Base-by-base conservation (phyloP, 2,113 vertebrate species). In the Heterotilapia buettikoferi region DNA sequence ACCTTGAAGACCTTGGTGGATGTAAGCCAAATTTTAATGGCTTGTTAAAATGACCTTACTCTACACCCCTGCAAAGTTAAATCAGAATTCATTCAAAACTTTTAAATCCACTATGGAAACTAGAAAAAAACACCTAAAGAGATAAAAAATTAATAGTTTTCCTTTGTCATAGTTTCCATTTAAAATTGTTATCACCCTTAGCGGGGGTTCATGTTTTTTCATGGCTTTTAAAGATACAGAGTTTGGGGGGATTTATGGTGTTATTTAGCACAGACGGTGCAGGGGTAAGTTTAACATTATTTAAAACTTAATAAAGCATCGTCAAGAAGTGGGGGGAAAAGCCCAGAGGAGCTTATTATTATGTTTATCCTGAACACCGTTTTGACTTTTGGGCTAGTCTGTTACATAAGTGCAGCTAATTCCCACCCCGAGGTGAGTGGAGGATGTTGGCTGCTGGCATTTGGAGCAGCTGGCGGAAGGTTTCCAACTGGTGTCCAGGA, bases 401-500 rank as follows among this genome's bases (percentile, higher is more conserved):
- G 31, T 90, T 92, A 79, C 66, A n/a, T 88, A 90, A 92, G 76
- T 8, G 43, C 14, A 26, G 43, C 82, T 90, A 92, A 95, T 85
- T 93, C 26, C 86, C 89, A 80, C 54, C 87, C 87, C 19, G 66
- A 82, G 91, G 92, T 92, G 86, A 91, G 1, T 9, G 59, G 82
- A 90, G 89, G 91, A 92, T 73, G 9, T 8, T 19, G 73, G 43
- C 50, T 11, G 78, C 21, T 36, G 29, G 83, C 3, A 82, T 33
- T n/a, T 5, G 26, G 38, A 13, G 13, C 36, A 18, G 45, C 9
- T 78, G 1, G 45, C 0, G 12, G 73, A 80, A 79, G 81, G 66
- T 88, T 92, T 91, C 86, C 85, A 43, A 88, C 82, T 66, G 86
- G 16, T 78, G 83, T 57, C 21, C 80, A 91, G 94, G 95, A 95